Percentiles rank a stretch among this genome's conserved stretches.
phyloP scores from a whole-genome alignment of 2,113 vertebrate species.

The Boleophthalmus pectinirostris region DNA sequence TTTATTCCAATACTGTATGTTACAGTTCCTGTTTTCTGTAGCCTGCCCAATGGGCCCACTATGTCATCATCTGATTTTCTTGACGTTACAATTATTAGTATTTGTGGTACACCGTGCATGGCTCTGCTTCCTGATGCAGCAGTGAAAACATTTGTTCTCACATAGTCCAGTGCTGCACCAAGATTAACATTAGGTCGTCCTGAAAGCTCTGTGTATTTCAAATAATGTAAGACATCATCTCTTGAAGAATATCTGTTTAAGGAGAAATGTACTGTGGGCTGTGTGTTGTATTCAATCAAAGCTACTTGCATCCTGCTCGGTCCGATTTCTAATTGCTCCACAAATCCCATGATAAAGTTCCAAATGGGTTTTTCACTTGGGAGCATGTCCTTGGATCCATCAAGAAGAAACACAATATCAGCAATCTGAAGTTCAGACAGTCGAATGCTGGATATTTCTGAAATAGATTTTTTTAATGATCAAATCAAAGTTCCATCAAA shows the following conservation, averaged over 20 bases:
- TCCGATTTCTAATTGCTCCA: conserved; percentile 65
- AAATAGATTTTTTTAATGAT: conserved; percentile 40
- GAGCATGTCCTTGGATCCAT: conserved; percentile 69
- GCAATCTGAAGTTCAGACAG: conserved; percentile 38
- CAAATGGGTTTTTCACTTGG: conserved; percentile 45
- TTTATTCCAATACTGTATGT: conserved; percentile 60
- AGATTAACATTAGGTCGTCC: conserved; percentile 60
- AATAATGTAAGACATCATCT: conserved; percentile 38
- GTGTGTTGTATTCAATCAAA: conserved; percentile 67
- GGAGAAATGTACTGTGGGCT: conserved; percentile 53
- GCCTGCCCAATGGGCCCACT: conserved; percentile 29
- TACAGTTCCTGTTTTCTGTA: conserved; percentile 60
- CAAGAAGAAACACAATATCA: conserved; percentile 72
- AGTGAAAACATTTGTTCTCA: conserved; percentile 60
- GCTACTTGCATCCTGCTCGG: conserved; percentile 63
- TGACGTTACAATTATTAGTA: conserved; percentile 69
- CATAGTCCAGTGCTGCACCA: conserved; percentile 66
- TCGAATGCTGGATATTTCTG: conserved; percentile 46
- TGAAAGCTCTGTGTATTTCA: conserved; percentile 61
- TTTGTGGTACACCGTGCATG: conserved; percentile 64
- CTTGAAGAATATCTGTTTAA: conserved; percentile 65
- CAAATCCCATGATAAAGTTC: conserved; percentile 67
- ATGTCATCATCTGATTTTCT: conserved; percentile 66
- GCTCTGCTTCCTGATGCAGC: conserved; percentile 68
- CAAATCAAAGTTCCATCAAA: not conserved